phyloP scores from a whole-genome alignment of 2,113 vertebrate species.

The Larimichthys polyactis region DNA sequence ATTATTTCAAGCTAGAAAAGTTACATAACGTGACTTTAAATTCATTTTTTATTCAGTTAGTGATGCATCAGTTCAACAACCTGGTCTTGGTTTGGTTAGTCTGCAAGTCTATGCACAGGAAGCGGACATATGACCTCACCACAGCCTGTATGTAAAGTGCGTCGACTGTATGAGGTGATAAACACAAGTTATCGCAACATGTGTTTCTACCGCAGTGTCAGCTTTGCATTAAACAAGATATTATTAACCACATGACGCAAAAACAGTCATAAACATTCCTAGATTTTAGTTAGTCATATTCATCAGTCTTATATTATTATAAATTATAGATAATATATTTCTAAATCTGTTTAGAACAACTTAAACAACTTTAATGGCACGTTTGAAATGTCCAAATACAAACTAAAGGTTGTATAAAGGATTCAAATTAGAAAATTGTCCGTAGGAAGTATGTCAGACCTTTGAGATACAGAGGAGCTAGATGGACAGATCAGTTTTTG shows the following conservation, averaged over 20 bases:
- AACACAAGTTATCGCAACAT: background rate
- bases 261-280: background rate
- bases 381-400: background rate
- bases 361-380: background rate
- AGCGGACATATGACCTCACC: background rate
- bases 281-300: background rate
- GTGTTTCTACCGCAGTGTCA: background rate
- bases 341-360: no score
- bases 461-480: constrained; percentile 3
- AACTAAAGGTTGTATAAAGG: background rate
- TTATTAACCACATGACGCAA: background rate
- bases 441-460: background rate
- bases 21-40: background rate
- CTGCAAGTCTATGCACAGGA: background rate
- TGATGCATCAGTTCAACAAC: background rate
- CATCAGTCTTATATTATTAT: background rate
- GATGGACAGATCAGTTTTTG: background rate
- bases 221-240: background rate
- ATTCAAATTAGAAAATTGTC: background rate
- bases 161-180: background rate
- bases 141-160: background rate
- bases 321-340: no score
- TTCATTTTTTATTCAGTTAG: background rate
- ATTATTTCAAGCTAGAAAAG: no score
- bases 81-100: background rate